phyloP scores from a whole-genome alignment of 2,797 vertebrate genomes.

The Halcyon badia region DNA sequence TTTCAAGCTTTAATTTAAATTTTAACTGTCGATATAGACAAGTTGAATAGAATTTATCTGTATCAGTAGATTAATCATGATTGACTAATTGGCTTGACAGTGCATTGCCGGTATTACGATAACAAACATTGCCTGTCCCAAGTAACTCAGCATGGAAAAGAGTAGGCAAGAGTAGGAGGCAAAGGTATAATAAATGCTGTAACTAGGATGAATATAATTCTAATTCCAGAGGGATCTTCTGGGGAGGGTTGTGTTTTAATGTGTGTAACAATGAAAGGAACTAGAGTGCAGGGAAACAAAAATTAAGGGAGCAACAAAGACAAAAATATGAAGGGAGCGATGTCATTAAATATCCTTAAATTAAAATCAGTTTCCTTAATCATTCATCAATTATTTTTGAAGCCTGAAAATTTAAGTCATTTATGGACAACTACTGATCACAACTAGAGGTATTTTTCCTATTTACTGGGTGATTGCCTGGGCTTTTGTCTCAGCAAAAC shows the following conservation, averaged over 20 bases:
- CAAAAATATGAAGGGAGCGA: background rate
- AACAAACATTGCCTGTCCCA: background rate
- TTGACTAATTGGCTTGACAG: background rate
- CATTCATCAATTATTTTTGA: background rate
- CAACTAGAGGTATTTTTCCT: background rate
- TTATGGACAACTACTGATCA: background rate
- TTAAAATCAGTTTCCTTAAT: background rate
- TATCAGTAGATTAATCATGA: background rate
- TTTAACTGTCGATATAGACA: background rate
- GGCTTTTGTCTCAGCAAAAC: background rate
- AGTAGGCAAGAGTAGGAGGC: background rate
- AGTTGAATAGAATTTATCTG: background rate
- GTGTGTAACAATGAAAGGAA: background rate
- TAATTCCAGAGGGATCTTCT: background rate
- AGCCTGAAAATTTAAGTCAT: background rate
- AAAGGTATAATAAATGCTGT: background rate
- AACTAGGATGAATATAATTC: background rate
- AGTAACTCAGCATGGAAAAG: background rate
- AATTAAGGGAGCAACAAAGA: background rate
- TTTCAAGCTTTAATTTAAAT: background rate
- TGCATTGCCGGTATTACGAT: background rate
- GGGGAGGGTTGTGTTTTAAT: background rate
- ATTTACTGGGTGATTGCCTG: background rate
- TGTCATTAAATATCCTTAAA: background rate
- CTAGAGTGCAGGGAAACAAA: background rate